These are phyloP conservation scores for Metopia argyrocephala DNA, from an alignment of 2,888 invertebrate species.

Conservation along the genomic window DNA sequence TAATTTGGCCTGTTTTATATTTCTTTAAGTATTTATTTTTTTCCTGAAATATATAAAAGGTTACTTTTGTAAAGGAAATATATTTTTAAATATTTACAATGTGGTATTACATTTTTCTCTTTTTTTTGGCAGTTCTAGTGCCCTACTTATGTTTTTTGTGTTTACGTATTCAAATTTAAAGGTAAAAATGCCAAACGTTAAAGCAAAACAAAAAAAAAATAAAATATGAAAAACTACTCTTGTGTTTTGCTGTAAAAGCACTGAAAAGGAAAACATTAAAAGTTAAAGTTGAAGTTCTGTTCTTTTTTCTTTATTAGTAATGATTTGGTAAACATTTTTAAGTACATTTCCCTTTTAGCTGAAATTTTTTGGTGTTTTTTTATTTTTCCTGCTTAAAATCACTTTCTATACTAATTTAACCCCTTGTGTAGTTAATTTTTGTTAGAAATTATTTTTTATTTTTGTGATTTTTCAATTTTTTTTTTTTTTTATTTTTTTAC, in stretches of 20 bases:
- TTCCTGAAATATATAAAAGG: too few species aligned
- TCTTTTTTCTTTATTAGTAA: too few species aligned
- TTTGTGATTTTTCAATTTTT: too few species aligned
- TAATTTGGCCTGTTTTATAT: too few species aligned
- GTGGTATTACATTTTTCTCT: background rate
- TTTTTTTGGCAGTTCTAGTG: background rate
- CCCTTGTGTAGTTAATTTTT: constrained; percentile 14
- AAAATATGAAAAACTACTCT: constrained; percentile 4
- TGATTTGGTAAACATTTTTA: constrained; percentile 45
- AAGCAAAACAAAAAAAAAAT: background rate
- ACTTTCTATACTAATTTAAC: constrained; percentile 35
- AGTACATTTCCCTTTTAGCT: constrained; percentile 23
- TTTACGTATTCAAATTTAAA: background rate
- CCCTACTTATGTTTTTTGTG: background rate
- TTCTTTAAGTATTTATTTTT: too few species aligned
- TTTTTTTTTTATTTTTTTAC: too few species aligned
- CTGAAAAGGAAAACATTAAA: constrained; percentile 2
- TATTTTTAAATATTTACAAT: background rate
- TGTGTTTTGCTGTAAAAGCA: constrained; percentile 33
- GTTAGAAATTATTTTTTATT: background rate
- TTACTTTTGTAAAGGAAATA: background rate
- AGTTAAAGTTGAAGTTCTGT: background rate
- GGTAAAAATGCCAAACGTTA: background rate
- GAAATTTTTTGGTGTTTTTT: too few species aligned
- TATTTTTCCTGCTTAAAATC: background rate